Evolutionary conservation across 2,113 vertebrate genomes (phyloP), one percentile per base, ranked within the genome.

Genomic region (Ochotona princeps): DNA sequence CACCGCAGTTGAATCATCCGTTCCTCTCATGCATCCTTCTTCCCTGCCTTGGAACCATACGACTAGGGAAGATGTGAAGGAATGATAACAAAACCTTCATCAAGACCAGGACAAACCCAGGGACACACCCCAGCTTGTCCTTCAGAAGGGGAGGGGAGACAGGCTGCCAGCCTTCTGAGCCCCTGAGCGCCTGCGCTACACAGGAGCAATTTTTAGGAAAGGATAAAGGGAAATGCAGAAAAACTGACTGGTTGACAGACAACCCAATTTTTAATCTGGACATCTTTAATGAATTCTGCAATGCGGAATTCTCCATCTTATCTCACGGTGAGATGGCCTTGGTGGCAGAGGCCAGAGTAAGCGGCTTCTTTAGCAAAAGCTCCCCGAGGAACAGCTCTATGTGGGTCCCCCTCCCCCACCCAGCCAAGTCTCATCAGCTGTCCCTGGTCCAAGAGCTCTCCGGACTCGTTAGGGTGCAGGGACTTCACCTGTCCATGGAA

Each of bases 241-340:
- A 44, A 70, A 72, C 60, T 97, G 94, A 95, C 57, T 95, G 94
- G 96, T 91, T 95, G 95, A 92, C 92, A 96, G 91, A 57, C 95
- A 92, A 74, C 65, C 65, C 89, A 84, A 96, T 95, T 97, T 96
- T 95, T 96, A 96, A 97, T 96, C 95, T 94, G 81, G 84, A 96
- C 95, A 91, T 95, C 94, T 97, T 97, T 96, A 96, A 94, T 96
- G 96, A 94, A 95, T 91, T 93, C 91, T 83, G 91, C 65, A 26
- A 60, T 69, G 78, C 38, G 82, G 47, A 84, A 95, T 95, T 96
- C 94, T 96, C 91, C 78, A 95, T 92, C 89, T 96, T 91, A 85
- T 90, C 87, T 92, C 69, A 61, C 94, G 85, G 92, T 60, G 91
- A 91, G 73, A 95, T 82, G 73, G 76, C 89, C 89, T 91, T 93